These are phyloP conservation scores for Cinclus mexicanus DNA, from an alignment of 2,113 vertebrate species.

Conservation along the genomic window DNA sequence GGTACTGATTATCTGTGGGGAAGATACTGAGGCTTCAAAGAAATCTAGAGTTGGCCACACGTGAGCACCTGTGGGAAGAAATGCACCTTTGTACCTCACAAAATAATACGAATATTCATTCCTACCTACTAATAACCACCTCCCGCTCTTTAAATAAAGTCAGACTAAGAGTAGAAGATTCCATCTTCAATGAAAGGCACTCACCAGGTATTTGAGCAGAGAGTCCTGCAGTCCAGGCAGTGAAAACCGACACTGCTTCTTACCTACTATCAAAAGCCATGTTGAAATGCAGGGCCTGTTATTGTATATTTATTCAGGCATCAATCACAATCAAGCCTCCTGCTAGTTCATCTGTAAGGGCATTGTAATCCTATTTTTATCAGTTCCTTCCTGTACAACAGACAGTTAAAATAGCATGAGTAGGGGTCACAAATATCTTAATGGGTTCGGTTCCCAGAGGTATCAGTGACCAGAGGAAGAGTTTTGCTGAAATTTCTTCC, in stretches of 20 bases:
- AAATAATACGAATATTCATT: not conserved
- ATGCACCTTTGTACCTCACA: not conserved
- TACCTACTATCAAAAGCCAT: constrained; percentile 61
- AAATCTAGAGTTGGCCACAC: not conserved
- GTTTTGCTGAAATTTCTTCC: constrained; percentile 77
- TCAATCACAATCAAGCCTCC: constrained; percentile 81
- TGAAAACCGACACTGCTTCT: constrained; percentile 62
- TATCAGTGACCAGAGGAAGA: constrained; percentile 78
- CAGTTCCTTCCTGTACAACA: constrained; percentile 84
- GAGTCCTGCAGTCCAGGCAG: constrained; percentile 26
- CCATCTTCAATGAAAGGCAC: not conserved
- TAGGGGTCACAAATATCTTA: constrained; percentile 81
- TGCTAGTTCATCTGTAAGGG: constrained; percentile 74
- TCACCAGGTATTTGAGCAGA: constrained; percentile 58
- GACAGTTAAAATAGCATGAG: constrained; percentile 81
- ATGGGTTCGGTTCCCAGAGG: constrained; percentile 80
- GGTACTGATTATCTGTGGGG: not conserved
- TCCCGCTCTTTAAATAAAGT: not conserved
- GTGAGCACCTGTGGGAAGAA: not conserved
- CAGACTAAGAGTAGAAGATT: not conserved
- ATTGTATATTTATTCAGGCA: constrained; percentile 84
- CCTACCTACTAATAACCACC: not conserved
- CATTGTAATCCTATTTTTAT: constrained; percentile 89
- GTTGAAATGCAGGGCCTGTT: constrained; percentile 76
- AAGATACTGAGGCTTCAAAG: not conserved